Conservation (phyloP, 2,113 vertebrate species). For the Galeopterus variegatus region DNA sequence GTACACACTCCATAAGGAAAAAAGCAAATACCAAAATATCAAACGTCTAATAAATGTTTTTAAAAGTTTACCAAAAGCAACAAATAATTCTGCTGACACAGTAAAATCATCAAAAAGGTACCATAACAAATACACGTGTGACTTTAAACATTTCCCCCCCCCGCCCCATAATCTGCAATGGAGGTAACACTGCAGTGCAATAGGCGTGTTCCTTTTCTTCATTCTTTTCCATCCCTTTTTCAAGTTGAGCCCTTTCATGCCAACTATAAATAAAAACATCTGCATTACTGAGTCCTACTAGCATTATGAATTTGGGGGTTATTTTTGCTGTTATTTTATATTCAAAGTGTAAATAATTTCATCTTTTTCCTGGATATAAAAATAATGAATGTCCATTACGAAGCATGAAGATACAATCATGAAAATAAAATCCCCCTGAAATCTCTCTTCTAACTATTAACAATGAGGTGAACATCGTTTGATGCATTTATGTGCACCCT, state of each 20-base stretch:
- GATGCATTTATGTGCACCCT: background rate
- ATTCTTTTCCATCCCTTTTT: background rate
- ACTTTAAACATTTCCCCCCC: slow-evolving; percentile 61
- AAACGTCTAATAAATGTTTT: slow-evolving; percentile 43
- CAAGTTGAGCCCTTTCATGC: background rate
- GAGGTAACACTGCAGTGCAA: slow-evolving; percentile 11
- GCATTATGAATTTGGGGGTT: slow-evolving; percentile 1
- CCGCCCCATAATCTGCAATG: slow-evolving; percentile 18
- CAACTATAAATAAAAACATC: slow-evolving; percentile 49
- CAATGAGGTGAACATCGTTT: background rate
- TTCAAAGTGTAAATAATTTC: slow-evolving; percentile 66
- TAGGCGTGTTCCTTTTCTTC: background rate
- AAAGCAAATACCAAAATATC: background rate
- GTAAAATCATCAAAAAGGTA: slow-evolving; percentile 41
- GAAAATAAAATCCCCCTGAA: slow-evolving; percentile 52
- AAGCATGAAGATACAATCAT: slow-evolving; percentile 8
- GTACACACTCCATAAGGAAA: background rate
- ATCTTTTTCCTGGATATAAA: slow-evolving; percentile 57
- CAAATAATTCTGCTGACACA: slow-evolving; percentile 63
- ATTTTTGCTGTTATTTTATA: slow-evolving; percentile 60
- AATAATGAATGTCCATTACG: slow-evolving; percentile 51
- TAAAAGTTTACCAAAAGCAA: slow-evolving; percentile 47
- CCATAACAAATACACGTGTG: background rate
- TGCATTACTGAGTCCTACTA: background rate
- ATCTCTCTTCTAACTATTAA: slow-evolving; percentile 6